Base-by-base conservation (phyloP, 2,113 vertebrate species). In the Sylvicapra grimmia region DNA sequence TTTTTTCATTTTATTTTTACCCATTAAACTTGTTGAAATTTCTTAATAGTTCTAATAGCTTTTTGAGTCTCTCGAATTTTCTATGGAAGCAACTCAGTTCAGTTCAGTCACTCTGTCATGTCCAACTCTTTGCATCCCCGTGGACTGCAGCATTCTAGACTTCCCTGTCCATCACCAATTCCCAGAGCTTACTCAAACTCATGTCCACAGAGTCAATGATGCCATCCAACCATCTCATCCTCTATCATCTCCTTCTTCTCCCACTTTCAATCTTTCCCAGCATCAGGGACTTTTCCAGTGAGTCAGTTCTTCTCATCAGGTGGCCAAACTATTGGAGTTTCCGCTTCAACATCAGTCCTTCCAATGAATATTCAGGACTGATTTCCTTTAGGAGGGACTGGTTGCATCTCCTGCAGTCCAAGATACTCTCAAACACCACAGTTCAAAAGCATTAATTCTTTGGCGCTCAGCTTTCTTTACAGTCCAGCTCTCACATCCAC, bases 1-100 rank as follows among this genome's bases (percentile, higher is more conserved):
- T 77, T 94, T 97, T 92, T n/a, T 59, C 68, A 47, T 96, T 94
- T 97, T 95, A 77, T 90, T 97, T 97, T 96, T 86, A 93, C 75
- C 54, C 54, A 88, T 77, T 95, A 86, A 95, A 18, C 58, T 97
- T 88, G 21, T 91, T 96, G 82, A 94, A 89, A 94, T 93, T 93
- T 96, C 54, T 87, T 89, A 94, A 65, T 97, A 90, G 29, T 85
- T 95, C 47, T 95, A 94, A 94, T 95, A 96, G 85, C 82, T 94
- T 92, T 51, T 77, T 89, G 49, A 68, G 33, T 36, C 65, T 96
- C 53, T 97, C 61, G 68, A 90, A 97, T 96, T 95, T 95, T 97
- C 92, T 90, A 29, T 47, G n/a, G 65, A 96, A 96, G 89, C 25
- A 97, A 90, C 92, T 96, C 33, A 68, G 63, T 19, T 68, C 31